Evolutionary conservation across 2,113 vertebrate species (phyloP).

Genomic region (Phalacrocorax brasilianus): DNA sequence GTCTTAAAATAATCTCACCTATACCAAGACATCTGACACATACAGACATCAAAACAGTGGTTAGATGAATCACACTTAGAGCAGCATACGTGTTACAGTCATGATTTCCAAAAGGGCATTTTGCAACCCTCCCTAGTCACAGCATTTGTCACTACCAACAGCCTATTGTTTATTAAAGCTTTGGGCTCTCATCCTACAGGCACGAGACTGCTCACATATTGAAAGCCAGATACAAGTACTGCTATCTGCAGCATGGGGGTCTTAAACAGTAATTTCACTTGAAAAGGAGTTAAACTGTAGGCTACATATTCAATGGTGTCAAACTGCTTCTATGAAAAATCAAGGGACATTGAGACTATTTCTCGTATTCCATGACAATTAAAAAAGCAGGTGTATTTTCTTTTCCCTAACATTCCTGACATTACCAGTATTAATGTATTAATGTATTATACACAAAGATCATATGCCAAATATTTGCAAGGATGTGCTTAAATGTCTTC

Average conservation of each 20-base stretch:
- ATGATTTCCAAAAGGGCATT: background rate
- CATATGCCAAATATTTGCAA: background rate
- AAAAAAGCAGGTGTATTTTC: background rate
- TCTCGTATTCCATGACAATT: background rate
- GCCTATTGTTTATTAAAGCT: background rate
- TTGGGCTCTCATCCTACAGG: background rate
- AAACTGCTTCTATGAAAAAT: background rate
- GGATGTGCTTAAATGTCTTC: background rate
- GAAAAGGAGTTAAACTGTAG: background rate
- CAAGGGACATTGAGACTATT: background rate
- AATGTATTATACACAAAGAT: background rate
- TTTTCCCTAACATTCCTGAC: background rate
- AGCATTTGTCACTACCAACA: background rate
- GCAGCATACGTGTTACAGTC: background rate
- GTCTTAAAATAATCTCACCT: background rate
- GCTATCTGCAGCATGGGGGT: background rate
- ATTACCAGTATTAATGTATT: background rate
- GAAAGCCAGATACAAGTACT: background rate
- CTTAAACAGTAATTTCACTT: background rate
- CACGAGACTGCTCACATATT: rapidly evolving
- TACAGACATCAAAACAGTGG: background rate
- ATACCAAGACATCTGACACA: background rate
- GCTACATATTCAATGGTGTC: background rate
- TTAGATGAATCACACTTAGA: background rate
- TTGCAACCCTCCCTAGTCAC: background rate